Base-by-base conservation (phyloP, 2,113 vertebrate genomes). In the Helogale parvula region DNA sequence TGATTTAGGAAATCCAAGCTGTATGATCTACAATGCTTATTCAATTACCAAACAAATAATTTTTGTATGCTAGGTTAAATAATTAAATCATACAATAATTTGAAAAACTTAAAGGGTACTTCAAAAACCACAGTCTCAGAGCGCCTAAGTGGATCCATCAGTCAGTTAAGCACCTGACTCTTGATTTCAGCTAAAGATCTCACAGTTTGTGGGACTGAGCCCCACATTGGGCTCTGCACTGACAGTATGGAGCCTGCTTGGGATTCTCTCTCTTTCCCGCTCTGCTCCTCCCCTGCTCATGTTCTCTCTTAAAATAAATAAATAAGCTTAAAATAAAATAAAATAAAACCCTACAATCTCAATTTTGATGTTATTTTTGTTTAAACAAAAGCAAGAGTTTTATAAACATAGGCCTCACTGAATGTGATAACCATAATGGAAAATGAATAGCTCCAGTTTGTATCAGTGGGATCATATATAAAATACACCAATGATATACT, bases 301-400 rank as follows among this genome's bases (percentile, higher is more conserved):
- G 21, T 17, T 60, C 57, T 60, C 21, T 60, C 57, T 60, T 17
- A 23, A 23, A 60, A 60, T 60, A 60, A 60, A 57, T 57, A 57
- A 57, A 60, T 60, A 60, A 60, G 9, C 57, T 60, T 60, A 60
- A 60, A 60, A 60, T 9, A 23, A 60, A 9, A 60, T 57, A 57
- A 57, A 23, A 57, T 21, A 83, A 13, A 63, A 93, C 96, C 35
- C 52, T 23, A 71, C 10, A n/a, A 16, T 68, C 23, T 92, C 35
- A 92, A n/a, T 38, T 76, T 54, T 90, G 63, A 86, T 2, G 0
- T 60, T 23, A 19, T 45, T 52, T 79, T 95, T 38, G 21, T 76
- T 83, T 77, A 88, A 74, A n/a, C 52, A 86, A 50, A 94, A 95
- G 25, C 38, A 95, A 90, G 16, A 33, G 27, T 29, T 91, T 90